Conservation (phyloP, 2,113 vertebrate genomes). For the Tichodroma muraria region DNA sequence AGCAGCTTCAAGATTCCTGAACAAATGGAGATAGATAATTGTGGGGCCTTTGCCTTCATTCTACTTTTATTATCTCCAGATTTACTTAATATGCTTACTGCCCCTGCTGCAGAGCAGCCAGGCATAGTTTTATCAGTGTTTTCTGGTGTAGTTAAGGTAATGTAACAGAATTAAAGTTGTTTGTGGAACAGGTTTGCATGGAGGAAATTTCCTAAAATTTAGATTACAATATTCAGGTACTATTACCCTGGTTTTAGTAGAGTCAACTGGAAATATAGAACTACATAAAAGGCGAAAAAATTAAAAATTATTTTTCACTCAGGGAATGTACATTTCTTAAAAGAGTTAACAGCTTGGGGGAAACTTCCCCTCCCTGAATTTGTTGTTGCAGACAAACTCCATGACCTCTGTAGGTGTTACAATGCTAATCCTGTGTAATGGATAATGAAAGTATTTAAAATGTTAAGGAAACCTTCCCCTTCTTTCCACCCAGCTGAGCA, state of each 20-base stretch:
- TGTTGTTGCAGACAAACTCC: background rate
- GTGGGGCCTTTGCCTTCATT: background rate
- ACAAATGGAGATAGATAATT: background rate
- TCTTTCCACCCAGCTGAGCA: background rate
- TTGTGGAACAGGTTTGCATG: background rate
- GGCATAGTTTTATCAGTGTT: background rate
- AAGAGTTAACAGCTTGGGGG: background rate
- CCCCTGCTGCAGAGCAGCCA: background rate
- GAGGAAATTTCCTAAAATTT: background rate
- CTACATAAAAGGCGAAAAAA: background rate
- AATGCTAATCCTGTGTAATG: background rate
- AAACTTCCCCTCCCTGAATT: background rate
- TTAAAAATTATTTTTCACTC: background rate
- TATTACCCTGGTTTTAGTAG: background rate
- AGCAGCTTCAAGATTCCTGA: background rate
- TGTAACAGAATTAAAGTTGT: background rate
- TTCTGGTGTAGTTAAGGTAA: background rate
- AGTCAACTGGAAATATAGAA: background rate
- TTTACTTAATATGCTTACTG: background rate
- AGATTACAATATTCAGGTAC: background rate
- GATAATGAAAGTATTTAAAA: background rate
- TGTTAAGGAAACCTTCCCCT: background rate
- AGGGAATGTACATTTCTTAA: background rate
- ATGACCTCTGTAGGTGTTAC: background rate
- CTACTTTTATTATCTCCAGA: background rate